phyloP scores from a whole-genome alignment of 2,113 vertebrate genomes.

The Acanthochromis polyacanthus region DNA sequence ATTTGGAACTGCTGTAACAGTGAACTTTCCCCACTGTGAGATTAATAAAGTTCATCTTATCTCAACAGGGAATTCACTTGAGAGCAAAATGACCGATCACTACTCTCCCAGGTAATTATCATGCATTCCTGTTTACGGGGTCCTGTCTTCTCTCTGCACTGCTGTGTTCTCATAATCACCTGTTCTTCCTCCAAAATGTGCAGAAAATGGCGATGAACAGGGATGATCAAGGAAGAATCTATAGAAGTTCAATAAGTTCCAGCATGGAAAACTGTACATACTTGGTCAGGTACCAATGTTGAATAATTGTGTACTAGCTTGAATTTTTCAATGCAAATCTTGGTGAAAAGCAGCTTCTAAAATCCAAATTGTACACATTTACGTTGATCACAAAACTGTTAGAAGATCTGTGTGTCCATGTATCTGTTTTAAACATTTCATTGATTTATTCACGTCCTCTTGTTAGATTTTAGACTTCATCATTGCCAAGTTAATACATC shows the following conservation, averaged over 20 bases:
- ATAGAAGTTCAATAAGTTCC: background rate
- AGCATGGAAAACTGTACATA: background rate
- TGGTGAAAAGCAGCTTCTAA: too few species aligned
- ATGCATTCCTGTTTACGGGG: rapidly evolving
- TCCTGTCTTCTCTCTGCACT: background rate
- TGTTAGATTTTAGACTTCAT: background rate
- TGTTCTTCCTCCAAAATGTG: background rate
- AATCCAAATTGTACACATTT: too few species aligned
- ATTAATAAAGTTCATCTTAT: too few species aligned
- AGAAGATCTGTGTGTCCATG: too few species aligned
- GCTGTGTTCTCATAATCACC: background rate
- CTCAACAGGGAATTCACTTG: conserved; percentile 42
- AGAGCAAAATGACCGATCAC: background rate
- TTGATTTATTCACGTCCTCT: background rate
- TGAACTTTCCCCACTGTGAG: too few species aligned
- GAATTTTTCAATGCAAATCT: too few species aligned
- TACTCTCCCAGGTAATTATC: conserved; percentile 37
- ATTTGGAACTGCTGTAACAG: too few species aligned
- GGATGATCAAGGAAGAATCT: background rate
- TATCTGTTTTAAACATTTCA: background rate
- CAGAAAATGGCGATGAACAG: background rate
- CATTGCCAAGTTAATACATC: background rate
- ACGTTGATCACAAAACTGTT: too few species aligned
- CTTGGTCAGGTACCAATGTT: too few species aligned
- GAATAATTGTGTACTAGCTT: too few species aligned